These are phyloP conservation scores for Chelonus insularis DNA, from an alignment of 1,140 invertebrate genomes.

Conservation along the genomic window DNA sequence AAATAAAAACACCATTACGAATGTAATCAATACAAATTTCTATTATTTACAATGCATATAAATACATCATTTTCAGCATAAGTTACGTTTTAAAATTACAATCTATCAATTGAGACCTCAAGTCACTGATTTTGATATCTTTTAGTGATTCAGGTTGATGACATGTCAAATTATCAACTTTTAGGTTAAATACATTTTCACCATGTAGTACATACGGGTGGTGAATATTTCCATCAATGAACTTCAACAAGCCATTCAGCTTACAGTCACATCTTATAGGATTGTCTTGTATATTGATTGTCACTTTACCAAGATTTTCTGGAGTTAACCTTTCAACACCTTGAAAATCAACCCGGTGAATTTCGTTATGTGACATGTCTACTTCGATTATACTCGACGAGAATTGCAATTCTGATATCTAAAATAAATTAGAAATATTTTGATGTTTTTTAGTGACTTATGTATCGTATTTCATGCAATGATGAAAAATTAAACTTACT, in stretches of 20 bases:
- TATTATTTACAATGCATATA: too few relatives aligned
- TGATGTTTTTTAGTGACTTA: too few relatives aligned
- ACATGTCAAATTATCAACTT: slow-evolving; percentile 54
- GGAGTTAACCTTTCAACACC: too few relatives aligned
- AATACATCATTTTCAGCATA: slow-evolving; percentile 49
- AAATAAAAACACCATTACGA: too few relatives aligned
- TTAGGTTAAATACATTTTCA: slow-evolving; percentile 54
- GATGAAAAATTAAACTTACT: too few relatives aligned
- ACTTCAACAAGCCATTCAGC: slow-evolving; percentile 60
- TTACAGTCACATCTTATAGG: slow-evolving; percentile 70
- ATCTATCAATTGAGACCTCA: slow-evolving; percentile 36
- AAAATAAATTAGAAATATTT: too few relatives aligned
- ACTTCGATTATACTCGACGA: too few relatives aligned
- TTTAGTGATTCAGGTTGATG: slow-evolving; percentile 34
- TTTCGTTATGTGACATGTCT: slow-evolving; percentile 62
- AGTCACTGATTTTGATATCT: slow-evolving; percentile 28
- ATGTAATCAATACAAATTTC: too few relatives aligned
- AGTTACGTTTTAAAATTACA: slow-evolving; percentile 50
- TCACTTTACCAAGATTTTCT: too few relatives aligned
- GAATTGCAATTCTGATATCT: too few relatives aligned
- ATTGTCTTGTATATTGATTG: too few relatives aligned
- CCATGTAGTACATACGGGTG: slow-evolving; percentile 41
- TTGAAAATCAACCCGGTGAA: slow-evolving; percentile 55
- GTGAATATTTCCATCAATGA: slow-evolving; percentile 50
- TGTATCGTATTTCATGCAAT: too few relatives aligned